These are phyloP conservation scores for Podargus strigoides DNA, from an alignment of 2,797 vertebrate species.

Conservation along the genomic window DNA sequence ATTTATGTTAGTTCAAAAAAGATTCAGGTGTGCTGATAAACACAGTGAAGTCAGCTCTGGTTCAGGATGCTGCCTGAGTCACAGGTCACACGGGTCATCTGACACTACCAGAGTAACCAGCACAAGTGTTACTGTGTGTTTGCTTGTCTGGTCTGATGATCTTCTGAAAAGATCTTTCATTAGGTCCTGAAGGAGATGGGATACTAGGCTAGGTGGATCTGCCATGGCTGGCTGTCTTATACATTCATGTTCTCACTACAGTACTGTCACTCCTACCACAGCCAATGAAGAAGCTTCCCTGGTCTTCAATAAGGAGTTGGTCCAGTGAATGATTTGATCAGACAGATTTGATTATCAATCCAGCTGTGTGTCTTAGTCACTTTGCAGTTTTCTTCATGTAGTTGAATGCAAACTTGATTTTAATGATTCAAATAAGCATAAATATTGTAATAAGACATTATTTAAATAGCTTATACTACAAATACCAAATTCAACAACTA, in stretches of 20 bases:
- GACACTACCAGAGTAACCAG: background rate
- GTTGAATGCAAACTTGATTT: background rate
- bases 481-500: background rate
- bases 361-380: background rate
- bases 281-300: background rate
- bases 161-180: background rate
- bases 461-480: background rate
- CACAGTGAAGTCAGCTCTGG: background rate
- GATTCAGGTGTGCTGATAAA: background rate
- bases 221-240: background rate
- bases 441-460: background rate
- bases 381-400: background rate
- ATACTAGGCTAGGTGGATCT: background rate
- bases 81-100: background rate
- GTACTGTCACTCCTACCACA: background rate
- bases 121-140: background rate
- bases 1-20: background rate
- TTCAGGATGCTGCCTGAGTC: background rate
- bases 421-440: background rate
- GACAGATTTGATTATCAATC: background rate
- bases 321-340: background rate
- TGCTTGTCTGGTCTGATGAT: background rate
- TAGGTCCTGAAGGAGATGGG: background rate
- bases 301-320: background rate
- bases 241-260: rapidly evolving